Evolutionary conservation across 1,140 invertebrate genomes (phyloP), one percentile per base, ranked within the genome.

Genomic region (Lasioglossum albipes): DNA sequence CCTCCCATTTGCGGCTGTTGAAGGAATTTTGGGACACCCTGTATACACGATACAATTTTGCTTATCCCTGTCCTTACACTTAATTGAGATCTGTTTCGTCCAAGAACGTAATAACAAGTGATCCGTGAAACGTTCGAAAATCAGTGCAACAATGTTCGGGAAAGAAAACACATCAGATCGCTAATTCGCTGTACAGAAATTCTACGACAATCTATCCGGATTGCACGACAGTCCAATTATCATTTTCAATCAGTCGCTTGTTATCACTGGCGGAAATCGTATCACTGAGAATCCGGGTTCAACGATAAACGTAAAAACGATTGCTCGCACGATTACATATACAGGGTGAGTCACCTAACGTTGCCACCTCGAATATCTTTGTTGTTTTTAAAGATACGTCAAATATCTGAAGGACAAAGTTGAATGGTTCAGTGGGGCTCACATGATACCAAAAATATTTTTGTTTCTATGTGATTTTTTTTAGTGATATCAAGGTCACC

Each of bases 31-130:
- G n/a, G n/a, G n/a, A n/a, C n/a, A n/a, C n/a, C n/a, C n/a, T n/a
- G n/a, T 74, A 79, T 79, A 79, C 77, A 57, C 57, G 59, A 66
- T 41, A 52, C 42, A 52, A 36, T 36, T 66, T 74, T 49, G n/a
- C 52, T 79, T 74, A 66, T 57, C 45, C n/a, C 22, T 74, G 7
- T 5, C 36, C 45, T 59, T 7, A 57, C 45, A 49, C 0, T 67
- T 20, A 16, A 16, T 27, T 65, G 18, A 45, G 20, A 74, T 31
- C 22, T n/a, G n/a, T 12, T 2, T 2, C 18, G 54, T 69, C 41
- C 52, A 27, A 4, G 42, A 49, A 71, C 31, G n/a, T 16, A 49
- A 10, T 12, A 70, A 70, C 41, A 42, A 45, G 45, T 49, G 4
- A 6, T 13, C 12, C 22, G 31, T 64, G 4, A 20, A 49, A 41